Percentiles rank a stretch among this genome's conserved stretches.
phyloP scores from a whole-genome alignment of 2,113 vertebrate species.

The Colaptes auratus region DNA sequence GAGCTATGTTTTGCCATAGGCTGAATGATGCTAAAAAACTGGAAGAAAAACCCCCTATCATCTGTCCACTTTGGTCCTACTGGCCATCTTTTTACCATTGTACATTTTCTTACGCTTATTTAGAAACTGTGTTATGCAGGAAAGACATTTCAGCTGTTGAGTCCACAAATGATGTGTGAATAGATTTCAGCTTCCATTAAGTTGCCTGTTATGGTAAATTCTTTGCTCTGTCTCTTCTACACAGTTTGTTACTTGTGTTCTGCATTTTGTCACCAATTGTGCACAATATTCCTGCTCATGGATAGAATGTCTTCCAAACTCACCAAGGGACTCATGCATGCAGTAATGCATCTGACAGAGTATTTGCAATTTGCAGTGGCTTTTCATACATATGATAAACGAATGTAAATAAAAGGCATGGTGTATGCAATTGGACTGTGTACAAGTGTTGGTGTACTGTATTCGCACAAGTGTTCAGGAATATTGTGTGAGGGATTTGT shows the following conservation, averaged over 20 bases:
- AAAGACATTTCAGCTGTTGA: background rate
- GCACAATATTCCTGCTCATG: background rate
- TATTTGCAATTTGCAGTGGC: no score
- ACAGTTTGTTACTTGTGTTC: background rate
- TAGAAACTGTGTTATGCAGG: background rate
- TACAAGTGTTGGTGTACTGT: background rate
- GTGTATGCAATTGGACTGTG: background rate
- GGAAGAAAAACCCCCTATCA: background rate
- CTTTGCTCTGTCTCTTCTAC: background rate
- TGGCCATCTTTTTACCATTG: background rate
- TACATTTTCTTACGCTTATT: background rate
- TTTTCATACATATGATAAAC: background rate
- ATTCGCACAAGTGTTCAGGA: background rate
- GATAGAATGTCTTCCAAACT: background rate
- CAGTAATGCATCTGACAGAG: no score
- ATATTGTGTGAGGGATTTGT: background rate
- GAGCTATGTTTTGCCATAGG: background rate
- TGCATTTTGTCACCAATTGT: background rate
- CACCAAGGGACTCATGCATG: background rate
- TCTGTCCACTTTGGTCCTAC: background rate
- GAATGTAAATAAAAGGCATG: background rate
- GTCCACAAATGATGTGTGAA: background rate
- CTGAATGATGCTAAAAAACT: background rate
- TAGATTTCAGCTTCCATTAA: background rate
- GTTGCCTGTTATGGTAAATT: background rate